phyloP scores from a whole-genome alignment of 2,797 vertebrate species.

The Melanotaenia pygmaea region DNA sequence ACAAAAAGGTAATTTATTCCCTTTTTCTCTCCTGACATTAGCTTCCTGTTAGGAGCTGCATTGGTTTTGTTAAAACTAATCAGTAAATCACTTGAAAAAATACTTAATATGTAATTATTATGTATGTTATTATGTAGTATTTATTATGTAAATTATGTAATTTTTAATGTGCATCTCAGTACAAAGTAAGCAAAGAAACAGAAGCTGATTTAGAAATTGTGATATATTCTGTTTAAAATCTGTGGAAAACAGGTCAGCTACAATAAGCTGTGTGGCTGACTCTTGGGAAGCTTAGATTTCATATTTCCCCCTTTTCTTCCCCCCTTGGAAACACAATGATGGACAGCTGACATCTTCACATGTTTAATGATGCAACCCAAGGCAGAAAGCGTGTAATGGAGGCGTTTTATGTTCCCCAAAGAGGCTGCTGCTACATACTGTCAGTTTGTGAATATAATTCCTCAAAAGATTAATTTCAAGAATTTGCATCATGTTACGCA shows the following conservation, averaged over 20 bases:
- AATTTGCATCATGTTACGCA: constrained; percentile 56
- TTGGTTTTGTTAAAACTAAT: not conserved
- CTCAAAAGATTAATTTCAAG: constrained; percentile 44
- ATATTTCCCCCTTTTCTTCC: too few relatives aligned
- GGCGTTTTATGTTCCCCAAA: not conserved
- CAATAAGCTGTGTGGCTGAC: too few relatives aligned
- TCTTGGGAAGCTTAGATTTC: not conserved
- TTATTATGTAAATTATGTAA: too few relatives aligned
- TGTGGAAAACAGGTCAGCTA: too few relatives aligned
- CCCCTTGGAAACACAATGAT: not conserved
- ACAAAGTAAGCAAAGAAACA: not conserved
- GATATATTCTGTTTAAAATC: too few relatives aligned
- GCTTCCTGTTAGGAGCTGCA: too few relatives aligned
- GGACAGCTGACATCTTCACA: constrained; percentile 18
- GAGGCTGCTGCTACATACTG: constrained; percentile 26
- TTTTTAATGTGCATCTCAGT: not conserved
- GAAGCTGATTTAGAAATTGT: not conserved
- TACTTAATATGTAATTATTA: not conserved
- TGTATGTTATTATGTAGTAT: too few relatives aligned
- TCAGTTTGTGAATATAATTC: constrained; percentile 7
- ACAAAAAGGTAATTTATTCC: not conserved
- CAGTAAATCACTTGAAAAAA: not conserved
- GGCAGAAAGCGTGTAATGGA: constrained; percentile 16
- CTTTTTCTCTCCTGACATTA: too few relatives aligned
- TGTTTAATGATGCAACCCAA: constrained; percentile 51